Evolutionary conservation across 2,113 vertebrate species (phyloP).

Genomic region (Tamias sibiricus): DNA sequence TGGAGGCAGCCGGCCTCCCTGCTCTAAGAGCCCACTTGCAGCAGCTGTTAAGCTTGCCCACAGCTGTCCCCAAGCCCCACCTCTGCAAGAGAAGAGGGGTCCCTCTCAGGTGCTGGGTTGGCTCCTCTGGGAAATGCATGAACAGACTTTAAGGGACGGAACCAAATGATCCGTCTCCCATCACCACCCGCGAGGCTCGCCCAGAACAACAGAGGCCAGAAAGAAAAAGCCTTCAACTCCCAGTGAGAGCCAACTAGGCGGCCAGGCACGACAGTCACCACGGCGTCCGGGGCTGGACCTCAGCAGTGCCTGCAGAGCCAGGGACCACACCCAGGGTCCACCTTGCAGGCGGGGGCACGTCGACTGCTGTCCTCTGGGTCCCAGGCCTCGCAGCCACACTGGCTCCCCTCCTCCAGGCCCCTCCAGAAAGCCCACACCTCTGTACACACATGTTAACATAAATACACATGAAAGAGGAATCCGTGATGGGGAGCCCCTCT

Average conservation of each 20-base stretch:
- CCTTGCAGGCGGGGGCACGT: conserved; percentile 69
- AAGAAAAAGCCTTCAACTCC: neutral
- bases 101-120: neutral
- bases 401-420: conserved; percentile 33
- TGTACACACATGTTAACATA: conserved; percentile 74
- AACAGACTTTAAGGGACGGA: neutral
- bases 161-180: neutral
- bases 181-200: neutral
- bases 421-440: conserved; percentile 73
- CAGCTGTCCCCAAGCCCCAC: neutral
- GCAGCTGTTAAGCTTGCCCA: neutral
- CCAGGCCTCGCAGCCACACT: conserved; percentile 42
- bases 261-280: conserved; percentile 60
- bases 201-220: conserved; percentile 8
- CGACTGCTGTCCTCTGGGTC: conserved; percentile 64
- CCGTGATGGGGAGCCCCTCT: neutral
- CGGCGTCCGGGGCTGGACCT: conserved; percentile 39
- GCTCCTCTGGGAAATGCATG: neutral
- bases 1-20: neutral
- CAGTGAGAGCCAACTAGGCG: conserved; percentile 53
- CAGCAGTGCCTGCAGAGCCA: conserved; percentile 68
- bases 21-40: conserved; percentile 5
- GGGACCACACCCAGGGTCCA: conserved; percentile 55
- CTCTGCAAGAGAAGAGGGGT: neutral
- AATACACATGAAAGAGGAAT: conserved; percentile 57